phyloP scores from a whole-genome alignment of 2,888 invertebrate genomes.

The Ormyrus labotus region DNA sequence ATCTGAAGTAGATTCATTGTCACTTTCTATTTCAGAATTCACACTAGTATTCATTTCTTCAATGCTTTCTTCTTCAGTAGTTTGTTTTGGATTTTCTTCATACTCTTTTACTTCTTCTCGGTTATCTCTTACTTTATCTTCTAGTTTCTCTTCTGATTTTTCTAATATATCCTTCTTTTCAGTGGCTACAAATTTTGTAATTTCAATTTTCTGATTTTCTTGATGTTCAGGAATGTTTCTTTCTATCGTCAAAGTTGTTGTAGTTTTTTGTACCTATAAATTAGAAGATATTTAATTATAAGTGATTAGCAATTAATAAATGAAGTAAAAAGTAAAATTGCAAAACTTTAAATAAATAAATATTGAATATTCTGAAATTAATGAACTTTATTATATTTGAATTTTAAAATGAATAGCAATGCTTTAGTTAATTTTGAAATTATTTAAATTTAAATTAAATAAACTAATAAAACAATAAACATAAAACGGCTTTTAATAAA shows the following conservation, averaged over 20 bases:
- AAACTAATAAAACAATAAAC: background rate
- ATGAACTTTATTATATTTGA: too few species aligned
- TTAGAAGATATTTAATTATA: background rate
- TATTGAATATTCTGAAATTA: too few species aligned
- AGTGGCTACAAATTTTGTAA: conserved; percentile 71
- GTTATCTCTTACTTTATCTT: too few species aligned
- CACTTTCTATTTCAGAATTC: conserved; percentile 35
- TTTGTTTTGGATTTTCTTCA: conserved; percentile 27
- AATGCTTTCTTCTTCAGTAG: conserved; percentile 22
- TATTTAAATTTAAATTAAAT: background rate
- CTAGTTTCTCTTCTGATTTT: conserved; percentile 67
- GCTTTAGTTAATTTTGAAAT: background rate
- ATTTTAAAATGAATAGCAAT: too few species aligned
- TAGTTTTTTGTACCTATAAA: conserved; percentile 37
- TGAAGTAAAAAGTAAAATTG: too few species aligned
- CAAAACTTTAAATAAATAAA: too few species aligned
- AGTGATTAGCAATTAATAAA: too few species aligned
- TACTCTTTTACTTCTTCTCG: conserved; percentile 58
- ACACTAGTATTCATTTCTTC: conserved; percentile 17
- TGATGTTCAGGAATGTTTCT: conserved; percentile 44
- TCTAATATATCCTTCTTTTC: conserved; percentile 64
- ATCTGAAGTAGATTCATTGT: conserved; percentile 33
- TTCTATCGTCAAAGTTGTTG: conserved; percentile 5
- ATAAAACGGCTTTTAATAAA: background rate
- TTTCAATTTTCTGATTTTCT: conserved; percentile 61